phyloP scores from a whole-genome alignment of 2,888 invertebrate species.

The Ophioninae sp. region DNA sequence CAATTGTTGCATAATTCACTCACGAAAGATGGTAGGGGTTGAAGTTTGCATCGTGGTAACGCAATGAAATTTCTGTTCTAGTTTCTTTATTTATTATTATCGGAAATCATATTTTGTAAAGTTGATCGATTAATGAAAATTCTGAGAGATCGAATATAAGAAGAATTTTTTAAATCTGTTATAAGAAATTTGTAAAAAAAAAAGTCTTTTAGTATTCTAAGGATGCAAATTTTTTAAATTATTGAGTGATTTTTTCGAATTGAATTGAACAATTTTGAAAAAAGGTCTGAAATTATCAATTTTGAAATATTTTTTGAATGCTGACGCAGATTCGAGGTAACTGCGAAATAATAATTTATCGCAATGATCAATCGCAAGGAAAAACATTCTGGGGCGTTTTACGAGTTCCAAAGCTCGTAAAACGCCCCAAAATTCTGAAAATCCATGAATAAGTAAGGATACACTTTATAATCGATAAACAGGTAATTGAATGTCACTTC shows the following conservation, averaged over 20 bases:
- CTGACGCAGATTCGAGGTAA: background rate
- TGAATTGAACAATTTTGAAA: background rate
- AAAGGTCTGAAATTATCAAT: background rate
- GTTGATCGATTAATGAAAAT: too few species aligned
- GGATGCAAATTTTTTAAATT: too few species aligned
- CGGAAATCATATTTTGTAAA: too few species aligned
- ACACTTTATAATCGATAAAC: background rate
- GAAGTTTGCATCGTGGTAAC: too few species aligned
- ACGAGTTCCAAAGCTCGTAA: background rate
- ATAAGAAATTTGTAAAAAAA: too few species aligned
- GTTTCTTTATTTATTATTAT: too few species aligned
- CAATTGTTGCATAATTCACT: background rate
- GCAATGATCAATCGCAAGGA: background rate
- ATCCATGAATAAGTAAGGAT: background rate
- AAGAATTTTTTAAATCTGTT: too few species aligned
- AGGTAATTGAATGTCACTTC: background rate
- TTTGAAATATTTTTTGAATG: background rate
- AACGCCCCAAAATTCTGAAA: too few species aligned
- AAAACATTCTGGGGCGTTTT: background rate
- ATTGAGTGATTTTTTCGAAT: too few species aligned
- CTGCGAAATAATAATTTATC: background rate
- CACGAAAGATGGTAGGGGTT: background rate
- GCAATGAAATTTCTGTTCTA: too few species aligned
- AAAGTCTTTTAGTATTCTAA: too few species aligned
- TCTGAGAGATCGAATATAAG: too few species aligned